Percentiles rank a stretch among this genome's conserved stretches.
phyloP scores from a whole-genome alignment of 2,797 vertebrate genomes.

The Microctenopoma stevenorrisi region DNA sequence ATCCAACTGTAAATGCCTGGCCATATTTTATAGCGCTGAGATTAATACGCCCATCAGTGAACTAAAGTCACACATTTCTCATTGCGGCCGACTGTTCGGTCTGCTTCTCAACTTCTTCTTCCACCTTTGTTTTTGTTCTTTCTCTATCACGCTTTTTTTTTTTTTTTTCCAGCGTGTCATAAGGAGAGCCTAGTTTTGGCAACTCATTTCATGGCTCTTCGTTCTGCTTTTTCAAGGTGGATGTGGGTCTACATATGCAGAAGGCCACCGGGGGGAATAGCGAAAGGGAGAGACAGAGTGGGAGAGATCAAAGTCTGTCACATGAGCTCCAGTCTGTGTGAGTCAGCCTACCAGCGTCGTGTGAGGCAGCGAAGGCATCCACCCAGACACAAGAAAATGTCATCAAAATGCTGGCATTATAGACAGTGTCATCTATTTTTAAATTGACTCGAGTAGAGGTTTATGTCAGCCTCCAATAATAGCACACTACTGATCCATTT shows the following conservation, averaged over 20 bases:
- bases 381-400: conserved; percentile 66
- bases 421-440: conserved; percentile 75
- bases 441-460: conserved; percentile 60
- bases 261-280: conserved; percentile 64
- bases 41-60: conserved; percentile 72
- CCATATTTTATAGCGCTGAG: conserved; percentile 66
- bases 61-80: conserved; percentile 55
- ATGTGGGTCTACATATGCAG: conserved; percentile 67
- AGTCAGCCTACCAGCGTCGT: conserved; percentile 62
- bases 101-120: conserved; percentile 27
- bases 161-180: conserved; percentile 40
- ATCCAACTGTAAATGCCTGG: conserved; percentile 57
- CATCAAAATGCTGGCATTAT: conserved; percentile 66
- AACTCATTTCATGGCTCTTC: conserved; percentile 73
- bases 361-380: conserved; percentile 65
- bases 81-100: conserved; percentile 50
- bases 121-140: conserved; percentile 35
- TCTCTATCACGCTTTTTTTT: conserved; percentile 40
- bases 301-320: conserved; percentile 78
- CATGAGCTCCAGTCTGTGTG: conserved; percentile 62
- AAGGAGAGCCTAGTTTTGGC: conserved; percentile 58
- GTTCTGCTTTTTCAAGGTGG: conserved; percentile 66
- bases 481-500: conserved; percentile 65
- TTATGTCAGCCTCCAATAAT: conserved; percentile 71
- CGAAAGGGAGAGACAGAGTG: conserved; percentile 55